phyloP scores from a whole-genome alignment of 2,113 vertebrate species.

The Anas platyrhynchos region DNA sequence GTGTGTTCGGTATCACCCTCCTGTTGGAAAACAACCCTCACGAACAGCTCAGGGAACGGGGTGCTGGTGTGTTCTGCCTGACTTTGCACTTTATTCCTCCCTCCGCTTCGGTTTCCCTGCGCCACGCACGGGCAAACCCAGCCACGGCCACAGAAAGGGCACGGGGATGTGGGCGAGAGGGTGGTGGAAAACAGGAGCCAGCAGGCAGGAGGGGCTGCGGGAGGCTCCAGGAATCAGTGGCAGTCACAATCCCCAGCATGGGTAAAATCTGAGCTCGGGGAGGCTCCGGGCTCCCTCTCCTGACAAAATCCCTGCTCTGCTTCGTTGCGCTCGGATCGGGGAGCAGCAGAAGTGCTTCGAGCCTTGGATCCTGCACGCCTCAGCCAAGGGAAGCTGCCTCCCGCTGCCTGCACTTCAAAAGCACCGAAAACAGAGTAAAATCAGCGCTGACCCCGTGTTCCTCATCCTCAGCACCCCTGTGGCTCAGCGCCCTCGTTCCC shows the following conservation, averaged over 20 bases:
- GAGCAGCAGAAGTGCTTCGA: not conserved
- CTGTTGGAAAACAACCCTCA: not conserved
- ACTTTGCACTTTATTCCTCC: not conserved
- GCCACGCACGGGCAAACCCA: not conserved
- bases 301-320: not conserved
- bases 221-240: not conserved
- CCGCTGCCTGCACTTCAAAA: not conserved
- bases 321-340: too few relatives aligned
- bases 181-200: not conserved
- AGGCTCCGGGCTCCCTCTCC: not conserved
- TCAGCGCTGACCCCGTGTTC: not conserved
- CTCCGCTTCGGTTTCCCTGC: not conserved
- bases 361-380: not conserved
- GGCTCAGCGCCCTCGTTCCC: not conserved
- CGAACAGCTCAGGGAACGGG: not conserved
- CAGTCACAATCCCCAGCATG: not conserved
- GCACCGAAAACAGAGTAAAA: not conserved
- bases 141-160: not conserved
- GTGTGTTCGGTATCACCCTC: not conserved
- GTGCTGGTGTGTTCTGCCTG: not conserved
- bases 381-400: not conserved
- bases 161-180: not conserved
- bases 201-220: not conserved
- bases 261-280: not conserved
- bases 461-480: not conserved